Base-by-base conservation (phyloP, 2,113 vertebrate genomes). In the Leptosomus discolor region DNA sequence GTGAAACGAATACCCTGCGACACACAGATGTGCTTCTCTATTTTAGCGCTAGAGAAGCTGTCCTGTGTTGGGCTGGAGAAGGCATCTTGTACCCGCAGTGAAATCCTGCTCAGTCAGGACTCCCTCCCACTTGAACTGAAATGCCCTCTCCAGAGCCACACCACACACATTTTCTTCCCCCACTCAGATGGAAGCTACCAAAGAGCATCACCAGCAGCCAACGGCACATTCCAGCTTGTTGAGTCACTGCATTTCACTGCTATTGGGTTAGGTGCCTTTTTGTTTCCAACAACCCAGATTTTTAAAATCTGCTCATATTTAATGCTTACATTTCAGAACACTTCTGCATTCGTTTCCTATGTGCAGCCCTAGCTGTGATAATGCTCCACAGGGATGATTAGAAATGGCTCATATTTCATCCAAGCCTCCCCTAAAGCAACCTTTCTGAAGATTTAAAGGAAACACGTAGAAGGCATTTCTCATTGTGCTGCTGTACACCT, bases 401-500 rank as follows among this genome's bases (percentile, higher is more conserved):
- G 46, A 39, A 56, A 76, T 3, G 60, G 37, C 53, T 78, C 16
- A 10, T 41, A 17, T 53, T 51, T 6, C 56, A 53, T 19, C 39
- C 60, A 45, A 71, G 56, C 54, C 65, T 58, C 36, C 61, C 53
- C 27, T 7, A 41, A 12, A 7, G 4, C 78, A 77, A 39, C 18
- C 51, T 37, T 23, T 56, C 60, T 13, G 56, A 27, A 46, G 77
- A 14, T 57, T 17, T 15, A n/a, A 88, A 53, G 84, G 81, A 54
- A 92, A 79, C 89, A 71, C 22, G 10, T 64, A 64, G 83, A 74
- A 71, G 45, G 61, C 45, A 2, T 61, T 87, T 61, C 70, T 61
- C 93, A 95, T 92, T 91, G 89, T 90, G 78, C 67, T 54, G 70
- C 81, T 8, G 4, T 26, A 26, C 94, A 96, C 94, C 97, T 96